Base-by-base conservation (phyloP, 1,140 invertebrate species). In the Vollenhovia emeryi region DNA sequence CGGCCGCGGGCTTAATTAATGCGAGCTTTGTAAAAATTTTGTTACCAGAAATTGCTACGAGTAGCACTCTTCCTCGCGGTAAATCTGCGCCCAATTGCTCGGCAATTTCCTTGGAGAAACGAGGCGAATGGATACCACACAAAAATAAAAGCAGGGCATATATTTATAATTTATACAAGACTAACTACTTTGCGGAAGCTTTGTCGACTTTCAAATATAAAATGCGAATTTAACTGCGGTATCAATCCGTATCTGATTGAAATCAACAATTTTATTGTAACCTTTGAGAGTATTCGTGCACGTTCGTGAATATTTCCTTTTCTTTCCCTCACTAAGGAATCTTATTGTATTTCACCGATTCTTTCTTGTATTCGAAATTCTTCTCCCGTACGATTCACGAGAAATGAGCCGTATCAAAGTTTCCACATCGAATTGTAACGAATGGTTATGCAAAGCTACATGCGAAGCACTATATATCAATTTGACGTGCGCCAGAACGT, bases 401-500 rank as follows among this genome's bases (percentile, higher is more conserved):
- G 50, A 85, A 88, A 89, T 66, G 36, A 74, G 24, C 55, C 84
- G 57, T 75, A 66, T 68, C 68, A 30, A 85, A 85, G 68, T 74
- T 64, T 43, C 24, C 24, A 83, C 82, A 83, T 86, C 80, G 86
- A 88, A 88, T 59, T 57, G 36, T 24, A 71, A 30, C 78, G 18
- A 57, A 73, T 45, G 52, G 36, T 59, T 82, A 73, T 52, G n/a
- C 18, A 59, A 73, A 82, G 36, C 48, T n/a, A n/a, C n/a, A n/a
- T n/a, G n/a, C n/a, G n/a, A n/a, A n/a, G n/a, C 33, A n/a, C 60
- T 8, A 8, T 24, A 30, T 43, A 73, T 80, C 68, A 52, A 68
- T 48, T 68, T 52, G 33, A 27, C 1, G 36, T 78, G 57, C 33
- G 0, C 11, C 15, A n/a, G 30, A 79, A 40, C 21, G 2, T 50